These are phyloP conservation scores for Drosophila kanapiae DNA, from an alignment of 1,140 invertebrate species.

Conservation along the genomic window DNA sequence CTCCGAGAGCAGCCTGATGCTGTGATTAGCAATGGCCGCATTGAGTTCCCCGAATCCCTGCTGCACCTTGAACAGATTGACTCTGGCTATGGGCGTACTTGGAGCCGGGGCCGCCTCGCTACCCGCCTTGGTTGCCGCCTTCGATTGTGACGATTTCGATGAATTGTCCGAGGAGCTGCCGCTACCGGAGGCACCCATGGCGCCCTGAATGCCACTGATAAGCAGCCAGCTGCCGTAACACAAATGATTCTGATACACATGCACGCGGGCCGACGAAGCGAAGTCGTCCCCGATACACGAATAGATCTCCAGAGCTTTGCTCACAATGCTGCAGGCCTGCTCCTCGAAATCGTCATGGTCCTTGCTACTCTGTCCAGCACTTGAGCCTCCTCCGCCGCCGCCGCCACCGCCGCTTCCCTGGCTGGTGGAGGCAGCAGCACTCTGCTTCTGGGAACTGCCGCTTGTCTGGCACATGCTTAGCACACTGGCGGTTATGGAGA, in stretches of 20 bases:
- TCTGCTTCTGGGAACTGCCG: conserved; percentile 73
- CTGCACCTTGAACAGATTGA: conserved; percentile 86
- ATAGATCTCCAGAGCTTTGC: conserved; percentile 93
- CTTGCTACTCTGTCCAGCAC: conserved; percentile 40
- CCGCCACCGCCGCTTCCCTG: conserved; percentile 46
- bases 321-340: conserved; percentile 83
- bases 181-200: conserved; percentile 85
- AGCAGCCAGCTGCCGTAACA: conserved; percentile 95
- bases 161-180: conserved; percentile 16
- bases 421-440: conserved; percentile 48
- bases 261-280: conserved; percentile 92
- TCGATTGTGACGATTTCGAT: conserved; percentile 23
- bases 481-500: conserved; percentile 87
- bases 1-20: conserved; percentile 88
- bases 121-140: conserved; percentile 27
- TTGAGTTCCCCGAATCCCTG: conserved; percentile 93
- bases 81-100: conserved; percentile 77
- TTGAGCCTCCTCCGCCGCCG: conserved; percentile 28
- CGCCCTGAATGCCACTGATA: conserved; percentile 92
- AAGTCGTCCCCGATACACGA: conserved; percentile 92
- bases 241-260: conserved; percentile 95
- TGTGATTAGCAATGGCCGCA: conserved; percentile 91
- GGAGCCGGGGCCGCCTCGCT: conserved; percentile 37
- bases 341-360: conserved; percentile 80
- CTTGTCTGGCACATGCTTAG: conserved; percentile 78